Base-by-base conservation (phyloP, 2,888 invertebrate genomes). In the Nesidiocoris tenuis region DNA sequence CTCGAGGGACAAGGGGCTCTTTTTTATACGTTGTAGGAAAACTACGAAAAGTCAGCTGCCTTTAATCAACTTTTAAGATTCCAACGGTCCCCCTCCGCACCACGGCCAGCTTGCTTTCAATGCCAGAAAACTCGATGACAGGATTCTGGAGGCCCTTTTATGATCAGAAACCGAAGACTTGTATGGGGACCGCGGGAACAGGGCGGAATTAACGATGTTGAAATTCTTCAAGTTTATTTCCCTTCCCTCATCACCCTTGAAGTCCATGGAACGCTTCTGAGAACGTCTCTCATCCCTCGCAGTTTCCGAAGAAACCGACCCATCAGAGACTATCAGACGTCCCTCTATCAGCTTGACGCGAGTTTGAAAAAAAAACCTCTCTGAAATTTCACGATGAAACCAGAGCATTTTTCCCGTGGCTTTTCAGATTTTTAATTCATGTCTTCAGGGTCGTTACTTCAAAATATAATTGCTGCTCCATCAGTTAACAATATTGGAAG, bases 11-110 rank as follows among this genome's bases (percentile, higher is more conserved):
- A 18, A 59, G 17, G 17, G n/a, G 19, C 7, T 19, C n/a, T 59
- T 59, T 59, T 70, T 25, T 24, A 21, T 18, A 7, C 24, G 7
- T 18, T 23, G 19, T 22, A 16, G 9, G 22, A 23, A 70, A 67
- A 16, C 25, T 55, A 56, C 18, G 22, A 55, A 39, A 70, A 70
- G 59, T 55, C 56, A 24, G 39, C 39, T 7, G 70, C 25, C 70
- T 70, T 70, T 70, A 70, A 70, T 70, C 70, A 70, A 70, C 70
- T 57, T 24, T n/a, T 24, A 61, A 70, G 70, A 70, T 68, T 56
- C 56, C 68, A 39, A 5, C 24, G n/a, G 18, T 2, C 65, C 39
- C 25, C 65, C 2, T 39, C 18, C 18, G 1, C 18, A 7, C 12
- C 3, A 39, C 39, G 39, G 39, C 12, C 12, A 3, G 39, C 12